Evolutionary conservation across 2,888 invertebrate species (phyloP).

Genomic region (Chymomyza caudatula): DNA sequence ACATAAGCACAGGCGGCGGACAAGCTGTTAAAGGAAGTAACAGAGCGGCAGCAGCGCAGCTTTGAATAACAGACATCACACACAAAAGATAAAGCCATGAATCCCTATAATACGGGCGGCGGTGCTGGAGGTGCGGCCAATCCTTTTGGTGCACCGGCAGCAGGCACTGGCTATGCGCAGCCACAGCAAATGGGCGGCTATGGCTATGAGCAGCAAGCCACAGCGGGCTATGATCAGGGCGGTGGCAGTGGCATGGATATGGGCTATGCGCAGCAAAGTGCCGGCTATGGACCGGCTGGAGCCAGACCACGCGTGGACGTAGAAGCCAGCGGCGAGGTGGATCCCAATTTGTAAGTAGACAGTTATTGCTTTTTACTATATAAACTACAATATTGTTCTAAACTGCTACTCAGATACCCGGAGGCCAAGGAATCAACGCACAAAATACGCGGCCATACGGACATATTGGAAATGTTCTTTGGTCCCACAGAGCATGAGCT

Average conservation of each 20-base stretch:
- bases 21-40: not conserved
- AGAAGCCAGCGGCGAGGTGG: constrained; percentile 90
- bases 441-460: constrained; percentile 92
- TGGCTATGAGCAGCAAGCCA: constrained; percentile 67
- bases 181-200: constrained; percentile 56
- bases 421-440: constrained; percentile 92
- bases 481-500: constrained; percentile 93
- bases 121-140: constrained; percentile 60
- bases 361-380: not conserved
- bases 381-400: not conserved
- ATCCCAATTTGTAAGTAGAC: constrained; percentile 84
- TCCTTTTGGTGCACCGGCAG: constrained; percentile 69
- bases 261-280: constrained; percentile 50
- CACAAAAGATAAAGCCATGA: constrained; percentile 43
- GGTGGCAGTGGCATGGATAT: constrained; percentile 40
- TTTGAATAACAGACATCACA: not conserved
- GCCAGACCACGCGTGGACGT: constrained; percentile 88
- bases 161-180: constrained; percentile 58
- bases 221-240: constrained; percentile 61
- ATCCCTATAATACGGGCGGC: constrained; percentile 50
- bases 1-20: constrained; percentile 5
- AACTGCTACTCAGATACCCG: constrained; percentile 82
- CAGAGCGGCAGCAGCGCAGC: constrained; percentile 2
- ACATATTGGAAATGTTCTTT: constrained; percentile 89
- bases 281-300: constrained; percentile 63